phyloP scores from a whole-genome alignment of 2,797 vertebrate genomes.

The Loris lydekkerianus region DNA sequence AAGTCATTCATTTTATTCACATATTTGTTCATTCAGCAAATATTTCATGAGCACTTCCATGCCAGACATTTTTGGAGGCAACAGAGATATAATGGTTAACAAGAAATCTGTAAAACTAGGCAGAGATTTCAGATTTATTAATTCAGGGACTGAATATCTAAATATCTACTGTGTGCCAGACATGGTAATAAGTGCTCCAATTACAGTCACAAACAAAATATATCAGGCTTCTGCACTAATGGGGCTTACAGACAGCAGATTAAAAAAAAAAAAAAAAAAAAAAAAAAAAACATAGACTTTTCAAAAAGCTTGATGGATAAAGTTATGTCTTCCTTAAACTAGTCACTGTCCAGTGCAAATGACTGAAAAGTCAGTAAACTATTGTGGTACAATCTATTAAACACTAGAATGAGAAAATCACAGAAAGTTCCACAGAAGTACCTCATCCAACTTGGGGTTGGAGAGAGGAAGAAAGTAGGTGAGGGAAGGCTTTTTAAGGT shows the following conservation, averaged over 20 bases:
- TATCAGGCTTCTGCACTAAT: background rate
- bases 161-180: background rate
- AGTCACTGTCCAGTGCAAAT: background rate
- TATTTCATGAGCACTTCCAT: background rate
- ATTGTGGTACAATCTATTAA: fast-evolving
- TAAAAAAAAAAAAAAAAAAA: background rate
- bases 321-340: background rate
- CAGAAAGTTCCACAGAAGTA: background rate
- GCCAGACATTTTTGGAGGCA: background rate
- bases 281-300: background rate
- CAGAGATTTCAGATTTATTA: conserved; percentile 19
- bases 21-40: background rate
- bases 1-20: background rate
- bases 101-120: background rate
- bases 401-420: fast-evolving
- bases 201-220: background rate
- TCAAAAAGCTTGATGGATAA: background rate
- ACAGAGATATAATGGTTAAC: background rate
- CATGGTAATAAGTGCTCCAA: background rate
- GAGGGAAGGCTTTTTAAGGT: background rate
- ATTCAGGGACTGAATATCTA: background rate
- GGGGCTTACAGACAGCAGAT: background rate
- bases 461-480: background rate
- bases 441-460: background rate
- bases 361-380: background rate